Evolutionary conservation across 2,888 invertebrate species (phyloP).

Genomic region (Aphodius granarius): DNA sequence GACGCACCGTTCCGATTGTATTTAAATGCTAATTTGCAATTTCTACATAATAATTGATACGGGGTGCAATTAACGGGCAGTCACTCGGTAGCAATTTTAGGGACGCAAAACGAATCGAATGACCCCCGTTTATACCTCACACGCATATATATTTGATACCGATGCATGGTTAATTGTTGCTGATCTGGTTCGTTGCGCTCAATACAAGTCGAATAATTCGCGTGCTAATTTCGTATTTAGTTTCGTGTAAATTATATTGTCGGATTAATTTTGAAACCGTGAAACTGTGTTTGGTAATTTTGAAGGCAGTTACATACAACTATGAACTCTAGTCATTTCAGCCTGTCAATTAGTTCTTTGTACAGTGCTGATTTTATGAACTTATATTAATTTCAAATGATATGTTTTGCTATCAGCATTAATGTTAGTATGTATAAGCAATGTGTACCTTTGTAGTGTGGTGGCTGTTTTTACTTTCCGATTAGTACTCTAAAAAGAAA

Average conservation of each 20-base stretch:
- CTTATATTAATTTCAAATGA: no score
- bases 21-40: constrained; percentile 9
- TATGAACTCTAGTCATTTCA: no score
- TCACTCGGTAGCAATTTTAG: neutral
- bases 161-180: neutral
- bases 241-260: neutral
- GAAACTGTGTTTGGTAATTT: neutral
- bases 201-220: neutral
- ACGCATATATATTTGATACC: neutral
- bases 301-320: neutral
- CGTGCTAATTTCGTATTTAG: neutral
- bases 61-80: constrained; percentile 2
- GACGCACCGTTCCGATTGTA: neutral
- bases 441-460: no score
- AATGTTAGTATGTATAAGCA: no score
- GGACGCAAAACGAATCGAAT: neutral
- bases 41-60: constrained; percentile 8
- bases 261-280: neutral
- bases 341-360: no score
- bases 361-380: no score
- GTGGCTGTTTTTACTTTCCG: no score
- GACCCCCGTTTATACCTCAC: neutral
- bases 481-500: no score
- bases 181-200: neutral
- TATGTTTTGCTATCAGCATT: no score